A percentile compares a stretch with the other conserved stretches of the same genome.
Conservation (phyloP, 2,113 vertebrate species). For the Sakesphorus luctuosus region DNA sequence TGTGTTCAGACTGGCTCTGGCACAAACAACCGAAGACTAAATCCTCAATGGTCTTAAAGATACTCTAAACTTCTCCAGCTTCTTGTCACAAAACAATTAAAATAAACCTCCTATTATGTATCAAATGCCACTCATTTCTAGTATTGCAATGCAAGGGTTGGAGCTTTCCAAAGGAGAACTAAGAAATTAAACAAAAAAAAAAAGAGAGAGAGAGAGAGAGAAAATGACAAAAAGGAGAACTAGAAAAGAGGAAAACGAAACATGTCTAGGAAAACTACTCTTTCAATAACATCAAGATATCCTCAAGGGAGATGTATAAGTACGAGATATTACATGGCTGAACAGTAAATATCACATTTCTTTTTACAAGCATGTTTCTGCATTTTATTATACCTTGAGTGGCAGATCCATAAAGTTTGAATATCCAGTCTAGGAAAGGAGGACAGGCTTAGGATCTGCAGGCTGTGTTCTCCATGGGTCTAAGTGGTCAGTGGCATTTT, state of each 20-base stretch:
- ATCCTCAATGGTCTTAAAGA: neutral
- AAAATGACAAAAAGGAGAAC: neutral
- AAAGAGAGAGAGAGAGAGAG: neutral
- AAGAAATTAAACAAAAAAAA: neutral
- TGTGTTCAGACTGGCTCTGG: neutral
- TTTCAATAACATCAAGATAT: neutral
- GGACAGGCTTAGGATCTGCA: neutral
- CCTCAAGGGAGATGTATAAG: constrained; percentile 42
- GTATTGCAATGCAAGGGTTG: neutral
- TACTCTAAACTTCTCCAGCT: neutral
- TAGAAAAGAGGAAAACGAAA: neutral
- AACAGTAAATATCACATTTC: constrained; percentile 63
- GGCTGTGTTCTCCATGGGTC: neutral
- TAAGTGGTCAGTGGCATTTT: neutral
- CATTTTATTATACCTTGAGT: constrained; percentile 55
- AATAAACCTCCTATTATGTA: neutral
- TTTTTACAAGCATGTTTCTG: constrained; percentile 64
- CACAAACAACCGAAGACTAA: neutral
- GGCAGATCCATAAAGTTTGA: constrained; percentile 46
- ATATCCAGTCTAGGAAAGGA: neutral
- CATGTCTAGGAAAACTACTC: neutral
- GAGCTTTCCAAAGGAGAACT: neutral
- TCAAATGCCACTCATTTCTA: neutral
- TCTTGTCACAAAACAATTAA: neutral
- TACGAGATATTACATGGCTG: constrained; percentile 62